These are phyloP conservation scores for Chymomyza caudatula DNA, from an alignment of 2,888 invertebrate species.

Conservation along the genomic window DNA sequence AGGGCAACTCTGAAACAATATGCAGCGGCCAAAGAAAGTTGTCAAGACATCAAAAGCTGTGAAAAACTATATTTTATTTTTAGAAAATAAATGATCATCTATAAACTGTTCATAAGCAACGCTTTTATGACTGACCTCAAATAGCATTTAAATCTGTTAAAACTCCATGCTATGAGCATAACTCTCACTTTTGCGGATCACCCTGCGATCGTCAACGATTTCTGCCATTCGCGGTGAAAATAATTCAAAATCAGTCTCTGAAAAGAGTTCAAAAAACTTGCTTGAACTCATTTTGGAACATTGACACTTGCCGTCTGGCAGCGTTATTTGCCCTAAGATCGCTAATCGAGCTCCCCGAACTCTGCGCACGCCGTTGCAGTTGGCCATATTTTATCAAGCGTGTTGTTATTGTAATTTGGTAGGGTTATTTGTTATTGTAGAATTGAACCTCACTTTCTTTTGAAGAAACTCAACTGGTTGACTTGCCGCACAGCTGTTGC, in stretches of 20 bases:
- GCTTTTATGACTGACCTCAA: conserved; percentile 40
- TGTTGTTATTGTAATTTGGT: background rate
- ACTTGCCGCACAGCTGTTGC: conserved; percentile 24
- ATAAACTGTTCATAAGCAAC: conserved; percentile 2
- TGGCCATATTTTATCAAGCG: no score
- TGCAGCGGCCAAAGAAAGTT: conserved; percentile 50
- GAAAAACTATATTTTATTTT: background rate
- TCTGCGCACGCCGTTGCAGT: background rate
- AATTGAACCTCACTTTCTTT: conserved; percentile 51
- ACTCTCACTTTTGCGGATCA: conserved; percentile 59
- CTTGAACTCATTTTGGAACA: conserved; percentile 63
- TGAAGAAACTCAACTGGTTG: conserved; percentile 2
- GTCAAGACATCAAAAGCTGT: background rate
- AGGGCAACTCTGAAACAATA: conserved; percentile 2
- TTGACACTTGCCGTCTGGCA: conserved; percentile 52
- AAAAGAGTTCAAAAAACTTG: conserved; percentile 60
- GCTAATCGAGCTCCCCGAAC: background rate
- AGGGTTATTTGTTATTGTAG: conserved; percentile 1
- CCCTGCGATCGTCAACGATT: no score
- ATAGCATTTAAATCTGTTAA: conserved; percentile 46
- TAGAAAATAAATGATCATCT: background rate
- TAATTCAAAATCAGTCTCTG: conserved; percentile 37
- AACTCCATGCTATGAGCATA: conserved; percentile 16
- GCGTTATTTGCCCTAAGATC: background rate
- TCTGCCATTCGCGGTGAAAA: conserved; percentile 32